These are phyloP conservation scores for Micoletzkya japonica DNA, from an alignment of 2,888 invertebrate species.

Conservation along the genomic window DNA sequence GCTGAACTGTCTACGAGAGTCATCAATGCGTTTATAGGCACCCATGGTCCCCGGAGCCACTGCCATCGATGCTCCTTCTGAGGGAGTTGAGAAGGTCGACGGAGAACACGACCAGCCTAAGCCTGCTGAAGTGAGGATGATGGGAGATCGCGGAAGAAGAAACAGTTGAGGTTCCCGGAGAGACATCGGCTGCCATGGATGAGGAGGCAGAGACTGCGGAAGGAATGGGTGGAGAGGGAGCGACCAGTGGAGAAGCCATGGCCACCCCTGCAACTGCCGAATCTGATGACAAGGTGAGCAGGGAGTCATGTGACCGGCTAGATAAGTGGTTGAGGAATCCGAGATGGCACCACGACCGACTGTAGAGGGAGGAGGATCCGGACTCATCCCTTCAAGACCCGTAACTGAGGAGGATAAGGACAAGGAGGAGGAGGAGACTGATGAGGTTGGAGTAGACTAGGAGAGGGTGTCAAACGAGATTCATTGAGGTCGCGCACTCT, in stretches of 20 bases:
- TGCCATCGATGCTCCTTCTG: not conserved
- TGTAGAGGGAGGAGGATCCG: not conserved
- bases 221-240: too few relatives aligned
- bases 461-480: not conserved
- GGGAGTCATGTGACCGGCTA: not conserved
- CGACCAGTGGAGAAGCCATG: too few relatives aligned
- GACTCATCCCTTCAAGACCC: slow-evolving; percentile 5
- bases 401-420: slow-evolving; percentile 27
- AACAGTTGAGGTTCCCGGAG: not conserved
- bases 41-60: slow-evolving; percentile 2
- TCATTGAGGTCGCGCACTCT: not conserved
- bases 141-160: not conserved
- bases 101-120: slow-evolving; percentile 17
- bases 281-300: slow-evolving; percentile 8
- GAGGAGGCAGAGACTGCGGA: not conserved
- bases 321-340: not conserved
- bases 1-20: too few relatives aligned
- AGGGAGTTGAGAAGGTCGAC: not conserved
- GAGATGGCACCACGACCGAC: slow-evolving; percentile 9
- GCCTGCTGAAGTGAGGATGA: slow-evolving; percentile 14
- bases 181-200: not conserved
- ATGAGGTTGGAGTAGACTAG: not conserved
- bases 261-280: too few relatives aligned
- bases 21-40: not conserved
- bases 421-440: not conserved